Conservation (phyloP, 1,140 invertebrate species). For the Potamilus streckersoni region DNA sequence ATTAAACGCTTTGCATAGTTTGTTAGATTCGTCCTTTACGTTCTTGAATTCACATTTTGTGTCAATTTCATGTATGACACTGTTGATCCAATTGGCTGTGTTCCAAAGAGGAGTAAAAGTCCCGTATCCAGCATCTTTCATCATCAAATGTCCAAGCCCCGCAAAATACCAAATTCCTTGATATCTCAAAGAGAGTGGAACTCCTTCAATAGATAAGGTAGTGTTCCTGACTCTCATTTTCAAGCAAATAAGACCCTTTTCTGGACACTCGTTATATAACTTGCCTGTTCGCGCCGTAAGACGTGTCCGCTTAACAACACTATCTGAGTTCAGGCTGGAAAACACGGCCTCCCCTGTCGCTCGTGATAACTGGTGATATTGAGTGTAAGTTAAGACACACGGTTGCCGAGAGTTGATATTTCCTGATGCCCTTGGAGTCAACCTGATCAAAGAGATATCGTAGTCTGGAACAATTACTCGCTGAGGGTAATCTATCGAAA, state of each 20-base stretch:
- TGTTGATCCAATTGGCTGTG: conserved; percentile 17
- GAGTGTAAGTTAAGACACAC: conserved; percentile 22
- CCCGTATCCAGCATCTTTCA: not conserved
- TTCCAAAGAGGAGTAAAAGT: conserved; percentile 27
- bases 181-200: conserved; percentile 20
- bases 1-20: conserved; percentile 12
- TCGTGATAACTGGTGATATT: conserved; percentile 17
- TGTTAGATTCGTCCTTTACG: conserved; percentile 6
- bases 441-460: conserved; percentile 16
- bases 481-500: conserved; percentile 7
- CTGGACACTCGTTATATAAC: conserved; percentile 9
- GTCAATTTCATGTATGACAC: conserved; percentile 23
- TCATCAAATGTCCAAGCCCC: conserved; percentile 16
- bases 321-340: conserved; percentile 7
- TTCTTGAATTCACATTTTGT: conserved; percentile 22
- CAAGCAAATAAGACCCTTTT: conserved; percentile 18
- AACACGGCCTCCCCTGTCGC: conserved; percentile 10
- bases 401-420: not conserved
- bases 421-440: not conserved
- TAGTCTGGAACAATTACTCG: conserved; percentile 7
- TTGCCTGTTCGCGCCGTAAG: conserved; percentile 12
- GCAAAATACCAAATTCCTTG: conserved; percentile 32
- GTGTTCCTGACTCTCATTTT: not conserved
- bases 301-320: conserved; percentile 8
- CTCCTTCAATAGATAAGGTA: conserved; percentile 14